Evolutionary conservation across 2,797 vertebrate species (phyloP), one percentile per base, ranked within the genome.

Genomic region (Bovichtus variegatus): DNA sequence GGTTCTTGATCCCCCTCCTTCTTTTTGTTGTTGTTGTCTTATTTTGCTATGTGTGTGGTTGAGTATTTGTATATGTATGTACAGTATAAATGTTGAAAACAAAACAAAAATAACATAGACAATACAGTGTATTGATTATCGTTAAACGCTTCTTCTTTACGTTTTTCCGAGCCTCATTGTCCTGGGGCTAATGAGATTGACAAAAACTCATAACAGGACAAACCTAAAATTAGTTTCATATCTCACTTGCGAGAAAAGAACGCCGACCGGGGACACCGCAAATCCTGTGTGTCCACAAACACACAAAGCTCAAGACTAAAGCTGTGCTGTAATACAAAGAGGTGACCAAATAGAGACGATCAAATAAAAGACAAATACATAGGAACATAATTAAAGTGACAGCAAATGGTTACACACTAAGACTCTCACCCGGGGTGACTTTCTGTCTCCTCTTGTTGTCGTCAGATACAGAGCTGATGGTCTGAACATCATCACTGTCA

Each of bases 171-270:
- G n/a, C n/a, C n/a, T n/a, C n/a, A n/a, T n/a, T n/a, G n/a, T n/a
- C n/a, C n/a, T n/a, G n/a, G n/a, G n/a, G n/a, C n/a, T n/a, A n/a
- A n/a, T n/a, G n/a, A n/a, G n/a, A n/a, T n/a, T n/a, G n/a, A n/a
- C n/a, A n/a, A n/a, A n/a, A n/a, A n/a, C n/a, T n/a, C n/a, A n/a
- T n/a, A n/a, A n/a, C n/a, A n/a, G n/a, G 25, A 55, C 4, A 63
- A 25, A 55, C 15, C 10, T 12, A 1, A 68, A 41, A 64, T 54
- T 1, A 9, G 11, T 9, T 49, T 65, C 0, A 54, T 74, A 74
- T 94, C 97, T 96, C 93, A 99, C 98, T 99, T 99, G 98, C 98
- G 99, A 86, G 98, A 98, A 8, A 99, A 99, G 93, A 99, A 99
- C 2, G 98, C 98, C 41, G 99, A 98, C 98, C 98, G 99, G 4